Base-by-base conservation (phyloP, 2,797 vertebrate species). In the Hapalemur alaotrensis region DNA sequence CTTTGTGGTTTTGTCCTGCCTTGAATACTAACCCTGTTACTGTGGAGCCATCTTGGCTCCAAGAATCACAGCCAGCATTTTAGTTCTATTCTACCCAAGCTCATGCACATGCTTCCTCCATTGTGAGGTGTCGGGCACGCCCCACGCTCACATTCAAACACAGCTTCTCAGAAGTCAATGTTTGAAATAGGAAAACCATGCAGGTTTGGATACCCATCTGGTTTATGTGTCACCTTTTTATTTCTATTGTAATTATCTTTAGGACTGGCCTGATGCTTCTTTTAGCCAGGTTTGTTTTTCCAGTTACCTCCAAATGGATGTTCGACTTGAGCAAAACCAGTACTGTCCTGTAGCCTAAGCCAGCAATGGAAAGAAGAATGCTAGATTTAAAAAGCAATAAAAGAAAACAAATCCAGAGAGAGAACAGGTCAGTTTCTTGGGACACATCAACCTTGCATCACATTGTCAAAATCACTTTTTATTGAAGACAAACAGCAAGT, bases 281-380 rank as follows among this genome's bases (percentile, higher is more conserved):
- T 93, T 82, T 30, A 93, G 63, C 54, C 41, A 67, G 63, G 35
- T 96, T 96, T 90, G n/a, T 95, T 95, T 97, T 93, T 93, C 82
- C 61, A 85, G 20, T 89, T 79, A 92, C 57, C 69, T 65, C 72
- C 69, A 95, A 95, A 92, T 59, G 95, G 86, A 93, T 90, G 95
- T 63, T 89, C 65, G 65, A 63, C 35, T 95, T 93, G 90, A 96
- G 52, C 32, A 93, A 95, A 96, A 96, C 76, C 78, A 96, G 91
- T 59, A 25, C 69, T 72, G 38, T 75, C 82, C 35, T 90, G 76
- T 73, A 63, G 35, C 69, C 35, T 25, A 63, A 95, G 78, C 61
- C 85, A 96, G 43, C 18, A 72, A 84, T 4, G 5, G 78, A 78
- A 85, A 94, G 54, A 88, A 50, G 67, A 95, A 85, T 20, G n/a